Percentiles rank a stretch among this genome's conserved stretches.
Conservation (phyloP, 2,888 invertebrate genomes). For the Julus scandinavius region DNA sequence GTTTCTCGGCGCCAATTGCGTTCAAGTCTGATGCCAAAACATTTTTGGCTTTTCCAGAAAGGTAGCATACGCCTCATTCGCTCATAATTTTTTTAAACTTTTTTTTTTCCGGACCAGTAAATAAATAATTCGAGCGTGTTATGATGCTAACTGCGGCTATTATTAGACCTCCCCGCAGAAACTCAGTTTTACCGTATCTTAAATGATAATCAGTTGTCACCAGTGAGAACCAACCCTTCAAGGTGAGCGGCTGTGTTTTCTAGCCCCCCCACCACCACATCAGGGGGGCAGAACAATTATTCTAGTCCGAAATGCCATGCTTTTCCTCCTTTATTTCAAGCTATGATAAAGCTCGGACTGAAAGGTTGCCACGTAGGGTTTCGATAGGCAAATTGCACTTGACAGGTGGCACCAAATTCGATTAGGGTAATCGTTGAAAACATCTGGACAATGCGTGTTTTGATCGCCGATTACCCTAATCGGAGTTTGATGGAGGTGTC, state of each 20-base stretch:
- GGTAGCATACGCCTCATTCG: background rate
- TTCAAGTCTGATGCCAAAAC: background rate
- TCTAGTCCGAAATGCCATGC: background rate
- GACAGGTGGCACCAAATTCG: background rate
- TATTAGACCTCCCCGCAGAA: background rate
- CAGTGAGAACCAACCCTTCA: background rate
- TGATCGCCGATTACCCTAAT: background rate
- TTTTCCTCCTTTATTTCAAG: background rate
- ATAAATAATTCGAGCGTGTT: background rate
- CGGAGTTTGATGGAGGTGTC: background rate
- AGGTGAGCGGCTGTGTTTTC: background rate
- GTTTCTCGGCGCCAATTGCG: background rate
- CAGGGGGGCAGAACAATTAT: background rate
- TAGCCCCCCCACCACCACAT: background rate
- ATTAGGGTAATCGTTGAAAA: background rate
- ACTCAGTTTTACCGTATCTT: background rate
- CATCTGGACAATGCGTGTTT: background rate
- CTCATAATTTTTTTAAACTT: background rate
- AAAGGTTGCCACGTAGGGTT: background rate
- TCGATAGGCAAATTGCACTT: background rate
- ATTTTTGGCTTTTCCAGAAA: background rate
- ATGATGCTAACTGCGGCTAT: background rate
- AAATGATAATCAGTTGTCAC: conserved; percentile 1
- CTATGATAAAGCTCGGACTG: no score
- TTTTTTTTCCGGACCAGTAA: background rate